These are phyloP conservation scores for Hippocampus kuda DNA, from an alignment of 2,797 vertebrate genomes.

Conservation along the genomic window DNA sequence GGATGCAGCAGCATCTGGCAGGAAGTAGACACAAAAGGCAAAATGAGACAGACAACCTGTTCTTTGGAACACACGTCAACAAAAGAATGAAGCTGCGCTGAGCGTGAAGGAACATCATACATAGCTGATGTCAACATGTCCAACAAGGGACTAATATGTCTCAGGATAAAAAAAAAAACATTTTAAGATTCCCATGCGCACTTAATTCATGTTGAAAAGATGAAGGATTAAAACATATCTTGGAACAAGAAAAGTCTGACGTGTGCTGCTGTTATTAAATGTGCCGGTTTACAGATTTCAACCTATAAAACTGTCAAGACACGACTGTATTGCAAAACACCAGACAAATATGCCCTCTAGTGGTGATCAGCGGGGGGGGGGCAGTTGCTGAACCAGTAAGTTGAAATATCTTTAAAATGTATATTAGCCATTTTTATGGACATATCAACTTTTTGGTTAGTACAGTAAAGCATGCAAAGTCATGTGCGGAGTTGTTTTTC, in stretches of 20 bases:
- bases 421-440: too few relatives aligned
- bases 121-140: too few relatives aligned
- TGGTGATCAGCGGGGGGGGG: background rate
- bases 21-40: constrained; percentile 55
- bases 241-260: background rate
- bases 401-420: too few relatives aligned
- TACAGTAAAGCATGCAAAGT: too few relatives aligned
- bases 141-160: background rate
- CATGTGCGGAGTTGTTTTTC: too few relatives aligned
- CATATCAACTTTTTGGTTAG: too few relatives aligned
- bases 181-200: background rate
- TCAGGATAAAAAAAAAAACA: background rate
- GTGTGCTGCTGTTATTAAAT: background rate
- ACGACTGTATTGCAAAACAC: background rate
- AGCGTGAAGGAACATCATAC: constrained; percentile 21
- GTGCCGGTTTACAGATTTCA: too few relatives aligned
- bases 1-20: constrained; percentile 64
- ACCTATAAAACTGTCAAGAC: too few relatives aligned
- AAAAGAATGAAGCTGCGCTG: constrained; percentile 41
- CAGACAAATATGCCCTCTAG: background rate
- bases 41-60: constrained; percentile 53
- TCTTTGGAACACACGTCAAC: constrained; percentile 52
- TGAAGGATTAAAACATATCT: background rate
- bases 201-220: background rate
- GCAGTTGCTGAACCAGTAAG: too few relatives aligned